A percentile compares a stretch with the other conserved stretches of the same genome.
phyloP scores from a whole-genome alignment of 2,888 invertebrate genomes.

The Mesorhabditis spiculigera region DNA sequence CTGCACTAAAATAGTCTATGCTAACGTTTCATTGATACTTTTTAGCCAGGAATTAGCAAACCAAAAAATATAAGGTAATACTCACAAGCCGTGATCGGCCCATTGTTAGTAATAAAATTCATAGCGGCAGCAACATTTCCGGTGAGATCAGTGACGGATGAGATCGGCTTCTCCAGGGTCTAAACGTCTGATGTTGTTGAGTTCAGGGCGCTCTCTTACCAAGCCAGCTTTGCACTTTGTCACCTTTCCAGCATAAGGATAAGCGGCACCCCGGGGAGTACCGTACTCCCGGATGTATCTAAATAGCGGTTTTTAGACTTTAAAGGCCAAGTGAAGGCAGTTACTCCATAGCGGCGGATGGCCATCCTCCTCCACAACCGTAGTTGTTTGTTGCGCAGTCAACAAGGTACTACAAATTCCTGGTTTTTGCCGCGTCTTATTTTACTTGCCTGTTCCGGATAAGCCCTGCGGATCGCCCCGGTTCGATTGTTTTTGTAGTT shows the following conservation, averaged over 20 bases:
- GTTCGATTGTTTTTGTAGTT: too few relatives aligned
- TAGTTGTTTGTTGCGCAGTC: neutral
- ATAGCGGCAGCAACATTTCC: neutral
- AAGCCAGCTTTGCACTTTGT: too few relatives aligned
- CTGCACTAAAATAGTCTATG: too few relatives aligned
- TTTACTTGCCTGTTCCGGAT: too few relatives aligned
- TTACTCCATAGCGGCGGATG: neutral
- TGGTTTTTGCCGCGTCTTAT: too few relatives aligned
- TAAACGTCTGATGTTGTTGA: neutral
- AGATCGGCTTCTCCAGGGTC: constrained; percentile 3
- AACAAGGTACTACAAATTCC: too few relatives aligned
- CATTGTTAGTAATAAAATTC: neutral
- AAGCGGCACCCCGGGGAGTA: neutral
- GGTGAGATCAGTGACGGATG: neutral
- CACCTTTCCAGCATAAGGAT: neutral
- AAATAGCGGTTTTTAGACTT: neutral
- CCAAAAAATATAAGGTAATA: too few relatives aligned
- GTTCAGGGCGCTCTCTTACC: too few relatives aligned
- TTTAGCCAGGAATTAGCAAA: too few relatives aligned
- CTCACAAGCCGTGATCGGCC: neutral
- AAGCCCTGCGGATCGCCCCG: too few relatives aligned
- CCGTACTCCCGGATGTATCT: neutral
- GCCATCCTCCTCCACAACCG: constrained; percentile 2
- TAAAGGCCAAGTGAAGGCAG: too few relatives aligned
- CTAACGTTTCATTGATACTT: too few relatives aligned